A percentile compares a stretch with the other conserved stretches of the same genome.
These are phyloP conservation scores for Tachina lurida DNA, from an alignment of 2,888 invertebrate species.

Conservation along the genomic window DNA sequence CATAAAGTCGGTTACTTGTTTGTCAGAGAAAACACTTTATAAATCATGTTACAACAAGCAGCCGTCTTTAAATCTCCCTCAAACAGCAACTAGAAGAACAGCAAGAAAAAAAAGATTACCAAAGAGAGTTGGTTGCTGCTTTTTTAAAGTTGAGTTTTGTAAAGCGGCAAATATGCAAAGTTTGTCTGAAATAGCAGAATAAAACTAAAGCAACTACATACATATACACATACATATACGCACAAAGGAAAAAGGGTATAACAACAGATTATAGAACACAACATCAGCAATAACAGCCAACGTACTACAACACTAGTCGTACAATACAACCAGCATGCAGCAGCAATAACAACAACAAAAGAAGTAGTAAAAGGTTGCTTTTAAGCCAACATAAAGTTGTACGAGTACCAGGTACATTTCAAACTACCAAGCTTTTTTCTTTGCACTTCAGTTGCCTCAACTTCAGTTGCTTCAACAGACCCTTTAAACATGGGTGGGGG, in stretches of 20 bases:
- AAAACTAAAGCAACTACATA: constrained; percentile 25
- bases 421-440: constrained; percentile 48
- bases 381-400: constrained; percentile 57
- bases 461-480: background rate
- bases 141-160: constrained; percentile 38
- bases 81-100: constrained; percentile 43
- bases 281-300: constrained; percentile 29
- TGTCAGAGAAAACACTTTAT: constrained; percentile 74
- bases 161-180: constrained; percentile 70
- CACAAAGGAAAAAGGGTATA: constrained; percentile 18
- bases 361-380: constrained; percentile 45
- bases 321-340: constrained; percentile 43
- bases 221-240: background rate
- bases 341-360: constrained; percentile 50
- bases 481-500: constrained; percentile 7
- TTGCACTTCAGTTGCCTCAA: background rate
- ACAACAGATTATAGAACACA: constrained; percentile 58
- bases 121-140: constrained; percentile 55
- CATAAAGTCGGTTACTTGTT: constrained; percentile 71
- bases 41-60: constrained; percentile 73
- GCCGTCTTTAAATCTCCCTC: constrained; percentile 68
- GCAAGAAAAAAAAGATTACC: constrained; percentile 19
- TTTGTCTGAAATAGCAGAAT: constrained; percentile 55
- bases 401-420: constrained; percentile 38
- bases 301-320: constrained; percentile 38